Conservation (phyloP, 92 coral and sea anemone species). For the Parazoanthus swiftii region DNA sequence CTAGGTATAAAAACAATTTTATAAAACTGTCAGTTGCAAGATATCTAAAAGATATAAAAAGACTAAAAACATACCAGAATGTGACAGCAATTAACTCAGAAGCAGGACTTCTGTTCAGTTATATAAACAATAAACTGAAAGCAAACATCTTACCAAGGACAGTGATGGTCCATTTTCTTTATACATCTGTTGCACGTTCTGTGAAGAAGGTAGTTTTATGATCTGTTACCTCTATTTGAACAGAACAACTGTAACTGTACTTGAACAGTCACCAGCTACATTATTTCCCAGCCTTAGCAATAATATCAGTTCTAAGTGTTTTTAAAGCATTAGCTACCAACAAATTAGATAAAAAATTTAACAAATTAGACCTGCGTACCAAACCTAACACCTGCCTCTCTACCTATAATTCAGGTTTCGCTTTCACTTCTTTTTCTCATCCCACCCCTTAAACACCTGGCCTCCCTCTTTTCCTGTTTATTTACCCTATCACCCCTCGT, state of each 20-base stretch:
- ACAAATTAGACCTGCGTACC: no score
- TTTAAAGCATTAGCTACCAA: no score
- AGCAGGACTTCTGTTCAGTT: not conserved
- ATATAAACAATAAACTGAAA: not conserved
- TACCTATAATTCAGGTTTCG: no score
- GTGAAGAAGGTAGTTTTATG: not conserved
- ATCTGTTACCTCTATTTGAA: not conserved
- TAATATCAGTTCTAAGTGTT: no score
- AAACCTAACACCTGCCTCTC: no score
- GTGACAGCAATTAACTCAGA: no score
- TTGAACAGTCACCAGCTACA: no score
- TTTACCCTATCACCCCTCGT: no score
- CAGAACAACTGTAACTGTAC: not conserved
- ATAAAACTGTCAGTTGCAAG: not conserved
- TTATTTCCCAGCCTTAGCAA: not conserved
- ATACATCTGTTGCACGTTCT: conserved; percentile 94
- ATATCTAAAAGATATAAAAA: not conserved
- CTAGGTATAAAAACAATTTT: conserved; percentile 28
- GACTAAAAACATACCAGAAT: not conserved
- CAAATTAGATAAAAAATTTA: no score
- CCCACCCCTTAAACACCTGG: no score
- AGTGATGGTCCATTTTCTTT: conserved; percentile 96
- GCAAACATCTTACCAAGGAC: conserved; percentile 77
- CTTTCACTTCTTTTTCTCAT: no score
- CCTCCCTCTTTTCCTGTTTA: no score